Conservation (phyloP, 2,113 vertebrate genomes). For the Patagioenas fasciata region DNA sequence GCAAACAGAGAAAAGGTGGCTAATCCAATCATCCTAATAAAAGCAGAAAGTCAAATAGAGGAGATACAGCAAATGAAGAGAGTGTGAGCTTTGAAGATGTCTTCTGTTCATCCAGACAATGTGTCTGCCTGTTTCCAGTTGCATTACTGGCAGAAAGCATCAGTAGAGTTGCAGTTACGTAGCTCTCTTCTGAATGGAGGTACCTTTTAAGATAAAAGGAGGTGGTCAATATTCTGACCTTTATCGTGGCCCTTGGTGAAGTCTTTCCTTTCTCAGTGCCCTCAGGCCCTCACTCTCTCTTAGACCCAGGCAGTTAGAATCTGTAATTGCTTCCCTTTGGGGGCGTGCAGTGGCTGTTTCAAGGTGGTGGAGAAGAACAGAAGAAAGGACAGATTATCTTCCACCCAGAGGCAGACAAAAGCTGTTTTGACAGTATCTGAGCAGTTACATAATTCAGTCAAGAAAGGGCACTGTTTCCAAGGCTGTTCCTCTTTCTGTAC, state of each 20-base stretch:
- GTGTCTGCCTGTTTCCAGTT: neutral
- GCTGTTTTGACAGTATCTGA: neutral
- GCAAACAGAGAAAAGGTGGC: neutral
- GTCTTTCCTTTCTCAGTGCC: neutral
- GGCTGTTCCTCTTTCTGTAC: neutral
- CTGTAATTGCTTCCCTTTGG: accelerated
- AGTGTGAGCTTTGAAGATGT: neutral
- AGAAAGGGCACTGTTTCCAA: neutral
- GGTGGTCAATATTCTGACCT: neutral
- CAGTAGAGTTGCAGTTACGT: neutral
- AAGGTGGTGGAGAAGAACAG: neutral
- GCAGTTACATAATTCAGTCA: neutral
- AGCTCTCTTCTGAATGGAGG: neutral
- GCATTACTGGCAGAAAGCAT: neutral
- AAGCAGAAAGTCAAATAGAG: neutral
- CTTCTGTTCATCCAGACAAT: neutral
- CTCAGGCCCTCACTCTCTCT: neutral
- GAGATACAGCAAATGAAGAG: neutral
- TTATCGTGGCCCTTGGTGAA: neutral
- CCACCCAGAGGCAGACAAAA: neutral
- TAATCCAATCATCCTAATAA: neutral
- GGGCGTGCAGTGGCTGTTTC: neutral
- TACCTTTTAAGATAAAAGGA: neutral
- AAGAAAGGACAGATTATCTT: neutral
- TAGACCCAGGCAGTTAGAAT: neutral